Evolutionary conservation across 1,140 invertebrate genomes (phyloP).

Genomic region (Pseudomyrmex pallidus): DNA sequence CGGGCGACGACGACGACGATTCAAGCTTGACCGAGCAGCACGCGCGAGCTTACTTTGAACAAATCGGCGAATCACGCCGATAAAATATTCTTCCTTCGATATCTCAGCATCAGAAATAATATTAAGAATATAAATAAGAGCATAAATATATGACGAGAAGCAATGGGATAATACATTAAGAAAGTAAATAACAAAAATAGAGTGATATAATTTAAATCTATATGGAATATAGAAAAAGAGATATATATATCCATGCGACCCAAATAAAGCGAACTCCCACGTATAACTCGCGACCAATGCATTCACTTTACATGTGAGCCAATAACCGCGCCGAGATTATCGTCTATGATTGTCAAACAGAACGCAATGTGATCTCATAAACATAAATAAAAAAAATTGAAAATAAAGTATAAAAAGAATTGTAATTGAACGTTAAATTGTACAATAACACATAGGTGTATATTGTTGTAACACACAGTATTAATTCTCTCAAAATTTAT

Average conservation of each 20-base stretch:
- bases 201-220: not conserved
- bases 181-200: not conserved
- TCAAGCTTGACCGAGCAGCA: constrained; percentile 62
- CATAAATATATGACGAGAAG: not conserved
- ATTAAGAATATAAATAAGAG: no score
- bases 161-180: constrained; percentile 2
- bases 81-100: not conserved
- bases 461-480: not conserved
- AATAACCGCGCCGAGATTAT: constrained; percentile 62
- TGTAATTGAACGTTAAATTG: not conserved
- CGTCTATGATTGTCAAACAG: constrained; percentile 19
- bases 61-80: not conserved
- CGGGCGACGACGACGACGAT: constrained; percentile 65
- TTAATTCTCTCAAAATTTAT: not conserved
- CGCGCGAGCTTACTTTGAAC: constrained; percentile 36
- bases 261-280: constrained; percentile 80
- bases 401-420: not conserved
- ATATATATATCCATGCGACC: constrained; percentile 74
- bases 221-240: constrained; percentile 27
- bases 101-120: not conserved
- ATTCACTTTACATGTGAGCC: constrained; percentile 55
- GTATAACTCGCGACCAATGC: constrained; percentile 65
- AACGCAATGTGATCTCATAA: not conserved
- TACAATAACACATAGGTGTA: no score
- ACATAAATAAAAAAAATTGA: not conserved